Conservation (phyloP, 2,888 invertebrate genomes). For the Drosophila niveifrons region DNA sequence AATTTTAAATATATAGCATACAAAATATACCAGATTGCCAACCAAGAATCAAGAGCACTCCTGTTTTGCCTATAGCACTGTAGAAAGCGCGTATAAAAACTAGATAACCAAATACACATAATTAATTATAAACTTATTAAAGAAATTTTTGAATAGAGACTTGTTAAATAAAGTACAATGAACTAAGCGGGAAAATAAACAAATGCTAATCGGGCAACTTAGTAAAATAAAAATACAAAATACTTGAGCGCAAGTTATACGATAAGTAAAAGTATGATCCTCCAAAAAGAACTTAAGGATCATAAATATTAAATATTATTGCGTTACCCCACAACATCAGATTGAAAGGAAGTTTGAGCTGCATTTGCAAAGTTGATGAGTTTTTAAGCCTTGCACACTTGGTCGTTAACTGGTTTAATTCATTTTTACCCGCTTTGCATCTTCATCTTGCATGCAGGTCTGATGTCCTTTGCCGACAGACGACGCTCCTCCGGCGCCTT, state of each 20-base stretch:
- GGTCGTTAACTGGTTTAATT: slow-evolving; percentile 38
- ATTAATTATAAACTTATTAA: too few species aligned
- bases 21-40: too few species aligned
- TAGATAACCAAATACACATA: too few species aligned
- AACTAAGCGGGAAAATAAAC: too few species aligned
- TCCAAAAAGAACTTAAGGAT: neutral
- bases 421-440: slow-evolving; percentile 16
- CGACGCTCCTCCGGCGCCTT: slow-evolving; percentile 85
- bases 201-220: neutral
- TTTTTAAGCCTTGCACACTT: slow-evolving; percentile 7
- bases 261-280: too few species aligned
- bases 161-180: too few species aligned
- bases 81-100: too few species aligned
- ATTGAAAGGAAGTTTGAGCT: neutral
- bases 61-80: too few species aligned
- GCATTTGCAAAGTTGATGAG: neutral
- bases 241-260: neutral
- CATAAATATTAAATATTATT: neutral
- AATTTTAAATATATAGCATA: too few species aligned
- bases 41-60: too few species aligned
- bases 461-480: slow-evolving; percentile 85
- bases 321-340: neutral
- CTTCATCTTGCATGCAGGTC: slow-evolving; percentile 67
- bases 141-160: too few species aligned
- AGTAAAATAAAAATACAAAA: neutral